Evolutionary conservation across 2,888 invertebrate genomes (phyloP).

Genomic region (Nebria salina): DNA sequence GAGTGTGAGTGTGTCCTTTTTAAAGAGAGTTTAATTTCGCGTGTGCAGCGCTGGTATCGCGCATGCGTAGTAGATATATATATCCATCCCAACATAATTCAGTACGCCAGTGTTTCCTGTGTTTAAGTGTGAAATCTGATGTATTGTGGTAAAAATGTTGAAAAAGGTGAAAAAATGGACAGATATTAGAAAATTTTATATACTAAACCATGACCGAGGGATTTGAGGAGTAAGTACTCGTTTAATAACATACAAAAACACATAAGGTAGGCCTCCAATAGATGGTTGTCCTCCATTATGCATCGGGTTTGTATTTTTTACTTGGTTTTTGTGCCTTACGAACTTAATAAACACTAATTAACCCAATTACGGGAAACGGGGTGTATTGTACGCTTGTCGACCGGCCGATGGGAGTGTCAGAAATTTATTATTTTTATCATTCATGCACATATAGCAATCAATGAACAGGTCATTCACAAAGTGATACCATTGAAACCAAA

Average conservation of each 20-base stretch:
- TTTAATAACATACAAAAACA: slow-evolving; percentile 54
- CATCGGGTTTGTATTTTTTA: slow-evolving; percentile 45
- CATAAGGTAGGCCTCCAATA: slow-evolving; percentile 49
- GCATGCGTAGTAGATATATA: slow-evolving; percentile 52
- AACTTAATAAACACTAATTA: slow-evolving; percentile 45
- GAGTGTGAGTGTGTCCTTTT: background rate
- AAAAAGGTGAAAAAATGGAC: slow-evolving; percentile 82
- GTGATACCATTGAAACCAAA: slow-evolving; percentile 43
- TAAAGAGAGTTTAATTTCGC: background rate
- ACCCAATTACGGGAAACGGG: slow-evolving; percentile 43
- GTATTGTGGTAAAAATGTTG: slow-evolving; percentile 82
- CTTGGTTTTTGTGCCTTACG: slow-evolving; percentile 36
- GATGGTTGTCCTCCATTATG: slow-evolving; percentile 56
- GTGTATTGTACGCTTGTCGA: slow-evolving; percentile 13
- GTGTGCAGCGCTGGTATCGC: slow-evolving; percentile 20
- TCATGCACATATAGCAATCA: slow-evolving; percentile 37
- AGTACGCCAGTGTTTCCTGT: slow-evolving; percentile 62
- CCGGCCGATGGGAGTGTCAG: slow-evolving; percentile 32
- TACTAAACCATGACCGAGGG: slow-evolving; percentile 90
- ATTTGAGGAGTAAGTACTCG: slow-evolving; percentile 85
- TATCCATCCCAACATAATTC: slow-evolving; percentile 58
- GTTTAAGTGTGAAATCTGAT: slow-evolving; percentile 55
- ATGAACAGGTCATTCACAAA: slow-evolving; percentile 44
- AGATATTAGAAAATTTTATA: slow-evolving; percentile 85
- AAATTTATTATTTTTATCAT: slow-evolving; percentile 38